phyloP scores from a whole-genome alignment of 2,113 vertebrate genomes.

The Gallinago paraguaiae region DNA sequence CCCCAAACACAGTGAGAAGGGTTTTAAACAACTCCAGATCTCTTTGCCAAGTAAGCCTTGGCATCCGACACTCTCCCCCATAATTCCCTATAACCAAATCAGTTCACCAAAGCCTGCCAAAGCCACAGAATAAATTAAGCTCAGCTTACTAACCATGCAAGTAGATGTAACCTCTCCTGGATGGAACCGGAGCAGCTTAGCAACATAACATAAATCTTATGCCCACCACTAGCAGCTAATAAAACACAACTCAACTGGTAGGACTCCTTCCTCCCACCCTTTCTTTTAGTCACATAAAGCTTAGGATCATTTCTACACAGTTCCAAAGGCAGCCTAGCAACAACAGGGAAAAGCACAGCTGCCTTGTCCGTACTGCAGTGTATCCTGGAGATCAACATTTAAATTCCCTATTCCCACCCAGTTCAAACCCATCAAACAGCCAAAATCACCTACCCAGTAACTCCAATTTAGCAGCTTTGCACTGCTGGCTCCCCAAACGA shows the following conservation, averaged over 20 bases:
- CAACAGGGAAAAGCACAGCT: neutral
- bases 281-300: constrained; percentile 1
- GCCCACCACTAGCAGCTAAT: constrained; percentile 13
- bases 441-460: neutral
- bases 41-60: neutral
- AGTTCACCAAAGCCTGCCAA: constrained; percentile 18
- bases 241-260: neutral
- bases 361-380: neutral
- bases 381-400: neutral
- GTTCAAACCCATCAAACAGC: neutral
- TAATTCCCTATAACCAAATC: neutral
- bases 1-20: neutral
- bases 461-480: neutral
- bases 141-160: neutral
- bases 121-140: constrained; percentile 20
- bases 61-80: neutral
- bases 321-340: constrained; percentile 26
- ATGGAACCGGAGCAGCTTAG: neutral
- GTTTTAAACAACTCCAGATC: neutral
- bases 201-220: neutral
- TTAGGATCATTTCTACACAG: neutral
- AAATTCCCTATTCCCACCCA: neutral
- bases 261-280: neutral
- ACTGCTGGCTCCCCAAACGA: neutral
- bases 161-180: neutral